A percentile compares a stretch with the other conserved stretches of the same genome.
Conservation (phyloP, 2,888 invertebrate genomes). For the Phortica okadai region DNA sequence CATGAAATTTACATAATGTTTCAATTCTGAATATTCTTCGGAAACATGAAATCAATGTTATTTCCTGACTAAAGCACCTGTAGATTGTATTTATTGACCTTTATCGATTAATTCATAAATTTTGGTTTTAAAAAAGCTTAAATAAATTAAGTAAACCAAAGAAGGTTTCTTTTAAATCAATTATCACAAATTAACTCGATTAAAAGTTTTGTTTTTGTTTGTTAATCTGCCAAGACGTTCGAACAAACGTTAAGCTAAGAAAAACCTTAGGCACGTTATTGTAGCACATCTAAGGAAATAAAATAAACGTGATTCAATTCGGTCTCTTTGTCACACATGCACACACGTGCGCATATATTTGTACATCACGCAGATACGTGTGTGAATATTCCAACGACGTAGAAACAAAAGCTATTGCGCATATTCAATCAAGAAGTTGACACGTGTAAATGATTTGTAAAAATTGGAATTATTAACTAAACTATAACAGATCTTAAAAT, state of each 20-base stretch:
- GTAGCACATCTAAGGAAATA: not conserved
- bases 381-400: conserved; percentile 1
- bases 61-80: not conserved
- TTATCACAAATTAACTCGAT: too few species aligned
- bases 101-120: not conserved
- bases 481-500: not conserved
- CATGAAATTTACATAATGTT: not conserved
- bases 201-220: too few species aligned
- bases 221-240: too few species aligned
- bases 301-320: not conserved
- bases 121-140: too few species aligned
- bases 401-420: conserved; percentile 7
- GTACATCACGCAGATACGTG: not conserved
- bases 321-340: not conserved
- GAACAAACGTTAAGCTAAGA: too few species aligned
- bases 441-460: not conserved
- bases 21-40: not conserved
- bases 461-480: not conserved
- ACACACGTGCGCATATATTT: not conserved
- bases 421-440: not conserved
- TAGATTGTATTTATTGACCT: not conserved
- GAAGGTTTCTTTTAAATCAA: too few species aligned
- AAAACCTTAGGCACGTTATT: not conserved
- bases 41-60: conserved; percentile 8
- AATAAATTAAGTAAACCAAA: too few species aligned